These are phyloP conservation scores for Pristionchus japonicus DNA, from an alignment of 2,888 invertebrate genomes.

Conservation along the genomic window DNA sequence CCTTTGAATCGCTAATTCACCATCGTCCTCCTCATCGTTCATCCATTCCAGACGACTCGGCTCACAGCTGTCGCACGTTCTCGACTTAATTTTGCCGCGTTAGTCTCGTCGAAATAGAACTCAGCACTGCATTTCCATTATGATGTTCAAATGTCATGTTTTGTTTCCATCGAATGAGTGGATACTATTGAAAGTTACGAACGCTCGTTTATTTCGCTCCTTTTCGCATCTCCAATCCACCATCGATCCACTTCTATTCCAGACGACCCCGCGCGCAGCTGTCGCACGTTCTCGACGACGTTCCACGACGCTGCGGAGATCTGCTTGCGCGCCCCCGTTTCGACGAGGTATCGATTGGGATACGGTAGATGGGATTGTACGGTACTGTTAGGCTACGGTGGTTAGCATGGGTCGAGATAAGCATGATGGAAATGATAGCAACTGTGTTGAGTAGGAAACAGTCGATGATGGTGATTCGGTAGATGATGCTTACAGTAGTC, in stretches of 20 bases:
- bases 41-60: constrained; percentile 34
- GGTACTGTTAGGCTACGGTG: neutral
- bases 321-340: constrained; percentile 45
- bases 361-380: neutral
- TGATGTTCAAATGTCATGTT: too few relatives aligned
- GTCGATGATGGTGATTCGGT: neutral
- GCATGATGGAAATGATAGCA: neutral
- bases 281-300: constrained; percentile 41
- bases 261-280: constrained; percentile 37
- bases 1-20: neutral
- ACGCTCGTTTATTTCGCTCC: neutral
- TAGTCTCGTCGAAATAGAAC: too few relatives aligned
- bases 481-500: neutral
- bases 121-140: too few relatives aligned
- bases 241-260: neutral
- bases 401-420: neutral
- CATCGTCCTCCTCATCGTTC: neutral
- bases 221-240: neutral
- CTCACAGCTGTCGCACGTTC: constrained; percentile 41
- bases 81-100: too few relatives aligned
- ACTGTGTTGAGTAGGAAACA: too few relatives aligned
- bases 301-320: constrained; percentile 50
- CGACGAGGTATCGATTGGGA: constrained; percentile 34
- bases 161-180: too few relatives aligned
- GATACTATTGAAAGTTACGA: neutral